Evolutionary conservation across 1,140 invertebrate genomes (phyloP), one percentile per base, ranked within the genome.

Genomic region (Hycleus phaleratus): DNA sequence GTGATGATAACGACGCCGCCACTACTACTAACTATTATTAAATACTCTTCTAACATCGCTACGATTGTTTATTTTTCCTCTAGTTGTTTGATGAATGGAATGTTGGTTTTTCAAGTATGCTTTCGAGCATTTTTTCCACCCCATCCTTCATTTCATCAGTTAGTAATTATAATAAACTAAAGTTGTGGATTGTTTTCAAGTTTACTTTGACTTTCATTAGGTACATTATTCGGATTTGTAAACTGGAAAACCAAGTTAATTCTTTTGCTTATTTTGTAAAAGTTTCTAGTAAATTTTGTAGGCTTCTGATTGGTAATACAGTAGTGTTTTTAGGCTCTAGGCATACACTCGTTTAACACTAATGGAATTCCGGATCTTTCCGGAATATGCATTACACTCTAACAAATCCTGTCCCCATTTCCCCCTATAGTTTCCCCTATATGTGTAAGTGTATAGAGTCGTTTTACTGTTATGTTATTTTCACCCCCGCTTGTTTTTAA

Each of bases 301-400:
- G 46, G 51, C 51, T 45, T 46, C 26, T 53, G 25, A 52, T 53
- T 45, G 51, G 43, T 24, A 32, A 45, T 53, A 45, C 51, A 56
- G 53, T 56, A 56, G 52, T 53, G 54, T 25, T 50, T 32, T 46
- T 46, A 50, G 44, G 53, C 48, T 55, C 12, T 48, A 48, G 54
- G 59, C 53, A 44, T 18, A 18, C 32, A 32, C 4, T 48, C 59
- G 54, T 54, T 52, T 42, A 10, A 43, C 38, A 46, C 54, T 60
- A 60, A 60, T 60, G 54, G 59, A 56, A 53, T 56, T 56, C 59
- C 53, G 53, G 59, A 56, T 50, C 49, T 46, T 46, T 40, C 58
- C 59, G 49, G 54, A 60, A 56, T 56, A 60, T 56, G 48, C 39
- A 60, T 60, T 60, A 56, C 53, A 48, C 42, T 46, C 42, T 32